Evolutionary conservation across 2,797 vertebrate genomes (phyloP), one percentile per base, ranked within the genome.

Genomic region (Moxostoma hubbsi): DNA sequence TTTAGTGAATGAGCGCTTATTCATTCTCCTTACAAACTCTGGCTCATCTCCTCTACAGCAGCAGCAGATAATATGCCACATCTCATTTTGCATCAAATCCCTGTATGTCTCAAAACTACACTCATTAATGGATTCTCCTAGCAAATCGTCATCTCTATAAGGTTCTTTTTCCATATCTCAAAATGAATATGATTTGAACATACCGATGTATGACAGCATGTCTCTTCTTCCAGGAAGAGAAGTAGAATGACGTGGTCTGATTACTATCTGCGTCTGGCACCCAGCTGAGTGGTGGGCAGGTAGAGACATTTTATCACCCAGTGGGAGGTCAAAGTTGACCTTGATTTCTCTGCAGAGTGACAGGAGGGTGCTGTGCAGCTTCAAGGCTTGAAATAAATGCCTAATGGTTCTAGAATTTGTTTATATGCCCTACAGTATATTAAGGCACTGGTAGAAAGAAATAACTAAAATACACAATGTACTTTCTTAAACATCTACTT

Each of bases 381-480:
- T 79, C 51, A 43, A 81, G 65, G 62, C 0, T 15, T 50, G 69
- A 81, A 82, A 79, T 55, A 70, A 77, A 79, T 15, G 63, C 47
- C 16, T 63, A 69, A 61, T 57, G 45, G 13, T 12, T 73, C 77
- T 15, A 61, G 51, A 53, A 50, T 69, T 43, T 68, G 86, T 88
- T 89, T 89, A 85, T 78, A 84, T 90, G 89, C 85, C 84, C 24
- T 24, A 18, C 18, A 18, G 18, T 18, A 24, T 24, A 89, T 92
- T 88, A 83, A 85, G 55, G 76, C 79, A 79, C 78, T 80, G 77
- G 83, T 83, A 47, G 79, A 79, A 85, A 69, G 80, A 82, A 73
- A 82, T 81, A 82, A 77, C 81, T 82, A 71, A 72, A 84, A 85
- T 12, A 10, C 24, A 24, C 75, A 7, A 16, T 9, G 50, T 5